These are phyloP conservation scores for Aphis gossypii DNA, from an alignment of 1,140 invertebrate species.

Conservation along the genomic window DNA sequence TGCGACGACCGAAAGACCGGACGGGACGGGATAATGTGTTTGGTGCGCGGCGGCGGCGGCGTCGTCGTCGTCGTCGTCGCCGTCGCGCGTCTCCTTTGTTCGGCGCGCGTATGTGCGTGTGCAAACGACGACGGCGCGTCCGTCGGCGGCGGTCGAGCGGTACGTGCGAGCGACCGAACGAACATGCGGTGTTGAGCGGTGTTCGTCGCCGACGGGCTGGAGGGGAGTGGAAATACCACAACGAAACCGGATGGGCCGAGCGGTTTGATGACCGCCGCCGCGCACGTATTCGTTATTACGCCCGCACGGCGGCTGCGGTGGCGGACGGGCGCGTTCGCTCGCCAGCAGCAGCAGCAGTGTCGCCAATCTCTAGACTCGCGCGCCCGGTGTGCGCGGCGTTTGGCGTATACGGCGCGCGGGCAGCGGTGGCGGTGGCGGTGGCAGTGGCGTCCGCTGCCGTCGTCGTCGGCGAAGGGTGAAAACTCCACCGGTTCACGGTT, in stretches of 20 bases:
- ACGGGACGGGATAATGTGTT: slow-evolving; percentile 26
- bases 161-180: neutral
- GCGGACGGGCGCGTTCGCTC: slow-evolving; percentile 13
- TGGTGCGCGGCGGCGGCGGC: neutral
- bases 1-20: neutral
- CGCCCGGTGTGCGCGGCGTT: neutral
- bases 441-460: neutral
- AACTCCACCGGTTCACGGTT: slow-evolving; percentile 28
- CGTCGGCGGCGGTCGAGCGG: neutral
- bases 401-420: neutral
- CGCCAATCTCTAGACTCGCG: slow-evolving; percentile 39
- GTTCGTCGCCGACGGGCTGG: neutral
- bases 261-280: slow-evolving; percentile 56
- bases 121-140: neutral
- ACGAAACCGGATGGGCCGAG: slow-evolving; percentile 53
- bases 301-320: slow-evolving; percentile 28
- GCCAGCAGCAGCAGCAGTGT: slow-evolving; percentile 15
- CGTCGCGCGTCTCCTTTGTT: slow-evolving; percentile 44
- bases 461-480: slow-evolving; percentile 18
- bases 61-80: neutral
- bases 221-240: slow-evolving; percentile 33
- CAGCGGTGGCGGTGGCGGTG: neutral
- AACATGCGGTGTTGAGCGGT: neutral
- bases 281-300: slow-evolving; percentile 49
- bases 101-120: neutral